These are phyloP conservation scores for Plecotus auritus DNA, from an alignment of 2,113 vertebrate genomes.

Conservation along the genomic window DNA sequence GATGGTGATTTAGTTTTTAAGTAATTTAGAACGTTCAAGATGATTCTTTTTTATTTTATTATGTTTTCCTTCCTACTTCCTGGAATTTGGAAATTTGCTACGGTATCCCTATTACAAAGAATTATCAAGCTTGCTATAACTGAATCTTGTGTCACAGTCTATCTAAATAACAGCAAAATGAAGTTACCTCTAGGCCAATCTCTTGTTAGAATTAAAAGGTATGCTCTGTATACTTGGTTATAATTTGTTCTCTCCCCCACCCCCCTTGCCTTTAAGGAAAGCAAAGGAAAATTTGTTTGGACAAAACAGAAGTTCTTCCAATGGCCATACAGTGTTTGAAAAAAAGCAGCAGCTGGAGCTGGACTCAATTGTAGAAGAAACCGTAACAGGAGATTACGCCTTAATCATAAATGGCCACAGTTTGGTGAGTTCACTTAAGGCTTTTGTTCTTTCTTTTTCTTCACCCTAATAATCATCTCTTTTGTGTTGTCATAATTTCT, in stretches of 20 bases:
- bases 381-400: conserved; percentile 80
- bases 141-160: neutral
- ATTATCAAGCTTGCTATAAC: neutral
- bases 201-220: conserved; percentile 24
- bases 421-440: conserved; percentile 79
- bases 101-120: conserved; percentile 2
- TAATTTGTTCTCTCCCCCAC: neutral
- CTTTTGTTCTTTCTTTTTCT: conserved; percentile 64
- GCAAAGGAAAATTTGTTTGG: conserved; percentile 80
- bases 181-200: conserved; percentile 4
- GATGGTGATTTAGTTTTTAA: conserved; percentile 27
- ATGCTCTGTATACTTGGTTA: neutral
- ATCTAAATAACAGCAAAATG: neutral
- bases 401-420: conserved; percentile 86
- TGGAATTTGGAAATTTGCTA: conserved; percentile 13
- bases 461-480: neutral
- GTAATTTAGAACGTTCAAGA: neutral
- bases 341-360: conserved; percentile 71
- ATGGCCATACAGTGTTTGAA: conserved; percentile 64
- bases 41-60: conserved; percentile 30
- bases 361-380: conserved; percentile 80
- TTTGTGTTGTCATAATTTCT: conserved; percentile 42
- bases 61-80: neutral
- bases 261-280: conserved; percentile 72
- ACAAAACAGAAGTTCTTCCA: conserved; percentile 67